Percentiles rank a stretch among this genome's conserved stretches.
phyloP scores from a whole-genome alignment of 2,888 invertebrate genomes.

The Campoplex nolae region DNA sequence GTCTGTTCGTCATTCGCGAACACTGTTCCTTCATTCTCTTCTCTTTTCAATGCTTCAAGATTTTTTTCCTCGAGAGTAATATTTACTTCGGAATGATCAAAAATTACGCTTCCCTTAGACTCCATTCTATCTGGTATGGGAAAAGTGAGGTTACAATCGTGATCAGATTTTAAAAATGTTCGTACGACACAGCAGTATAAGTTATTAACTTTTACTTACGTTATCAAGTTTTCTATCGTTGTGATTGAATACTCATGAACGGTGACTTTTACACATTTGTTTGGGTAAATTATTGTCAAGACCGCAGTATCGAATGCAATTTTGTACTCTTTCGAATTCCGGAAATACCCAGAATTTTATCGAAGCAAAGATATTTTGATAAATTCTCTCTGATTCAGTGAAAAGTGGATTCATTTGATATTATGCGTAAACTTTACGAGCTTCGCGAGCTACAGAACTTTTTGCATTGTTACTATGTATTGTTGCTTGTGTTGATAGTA shows the following conservation, averaged over 20 bases:
- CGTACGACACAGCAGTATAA: background rate
- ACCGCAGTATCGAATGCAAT: background rate
- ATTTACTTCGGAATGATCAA: background rate
- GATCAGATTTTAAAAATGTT: background rate
- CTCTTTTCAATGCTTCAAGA: background rate
- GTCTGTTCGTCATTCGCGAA: background rate
- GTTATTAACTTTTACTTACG: background rate
- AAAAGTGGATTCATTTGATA: background rate
- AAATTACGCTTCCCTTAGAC: background rate
- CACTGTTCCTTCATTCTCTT: background rate
- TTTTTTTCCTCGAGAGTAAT: background rate
- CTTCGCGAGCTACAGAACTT: no score
- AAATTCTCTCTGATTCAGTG: background rate
- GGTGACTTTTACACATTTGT: background rate
- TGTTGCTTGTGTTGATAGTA: no score
- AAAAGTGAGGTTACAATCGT: constrained; percentile 5
- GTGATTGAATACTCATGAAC: background rate
- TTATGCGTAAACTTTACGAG: background rate
- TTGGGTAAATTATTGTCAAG: background rate
- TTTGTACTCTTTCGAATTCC: background rate
- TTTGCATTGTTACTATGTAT: no score
- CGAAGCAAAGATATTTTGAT: background rate
- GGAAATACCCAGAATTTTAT: background rate
- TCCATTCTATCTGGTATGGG: constrained; percentile 25
- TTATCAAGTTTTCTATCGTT: background rate